These are phyloP conservation scores for Protonibea diacanthus DNA, from an alignment of 2,797 vertebrate species.

Conservation along the genomic window DNA sequence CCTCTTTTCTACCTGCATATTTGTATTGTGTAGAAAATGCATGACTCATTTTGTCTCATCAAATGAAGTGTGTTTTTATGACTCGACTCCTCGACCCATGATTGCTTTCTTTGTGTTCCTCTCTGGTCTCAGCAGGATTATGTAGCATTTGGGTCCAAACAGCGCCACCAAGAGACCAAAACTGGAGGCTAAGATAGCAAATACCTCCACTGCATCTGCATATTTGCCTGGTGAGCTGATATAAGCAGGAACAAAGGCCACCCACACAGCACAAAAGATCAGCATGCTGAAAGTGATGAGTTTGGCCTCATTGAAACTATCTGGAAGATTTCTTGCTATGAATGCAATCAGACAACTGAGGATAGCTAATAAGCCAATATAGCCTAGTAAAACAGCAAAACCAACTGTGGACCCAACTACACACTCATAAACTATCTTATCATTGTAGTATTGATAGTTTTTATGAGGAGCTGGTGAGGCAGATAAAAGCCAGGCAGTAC, in stretches of 20 bases:
- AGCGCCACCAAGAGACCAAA: slow-evolving; percentile 74
- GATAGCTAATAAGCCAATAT: slow-evolving; percentile 75
- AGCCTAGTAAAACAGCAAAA: slow-evolving; percentile 73
- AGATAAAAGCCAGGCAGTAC: not conserved
- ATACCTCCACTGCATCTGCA: slow-evolving; percentile 3
- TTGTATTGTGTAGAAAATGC: no score
- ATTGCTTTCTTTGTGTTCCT: slow-evolving; percentile 77
- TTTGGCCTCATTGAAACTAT: slow-evolving; percentile 81
- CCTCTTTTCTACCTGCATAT: no score
- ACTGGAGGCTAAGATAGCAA: slow-evolving; percentile 28
- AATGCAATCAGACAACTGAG: slow-evolving; percentile 78
- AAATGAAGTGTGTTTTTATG: not conserved
- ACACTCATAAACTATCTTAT: slow-evolving; percentile 80
- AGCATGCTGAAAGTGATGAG: slow-evolving; percentile 83
- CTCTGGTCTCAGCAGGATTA: slow-evolving; percentile 71
- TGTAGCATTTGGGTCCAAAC: slow-evolving; percentile 80
- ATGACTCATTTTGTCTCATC: not conserved
- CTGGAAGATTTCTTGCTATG: slow-evolving; percentile 78
- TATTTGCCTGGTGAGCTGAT: slow-evolving; percentile 36
- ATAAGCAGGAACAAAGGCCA: slow-evolving; percentile 78
- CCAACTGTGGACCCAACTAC: slow-evolving; percentile 71
- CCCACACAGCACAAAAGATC: slow-evolving; percentile 80
- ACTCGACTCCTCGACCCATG: slow-evolving; percentile 47
- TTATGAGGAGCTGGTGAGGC: slow-evolving; percentile 70
- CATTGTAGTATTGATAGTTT: slow-evolving; percentile 70